Percentiles rank a stretch among this genome's conserved stretches.
Conservation (phyloP, 2,888 invertebrate genomes). For the Sepiola atlantica region DNA sequence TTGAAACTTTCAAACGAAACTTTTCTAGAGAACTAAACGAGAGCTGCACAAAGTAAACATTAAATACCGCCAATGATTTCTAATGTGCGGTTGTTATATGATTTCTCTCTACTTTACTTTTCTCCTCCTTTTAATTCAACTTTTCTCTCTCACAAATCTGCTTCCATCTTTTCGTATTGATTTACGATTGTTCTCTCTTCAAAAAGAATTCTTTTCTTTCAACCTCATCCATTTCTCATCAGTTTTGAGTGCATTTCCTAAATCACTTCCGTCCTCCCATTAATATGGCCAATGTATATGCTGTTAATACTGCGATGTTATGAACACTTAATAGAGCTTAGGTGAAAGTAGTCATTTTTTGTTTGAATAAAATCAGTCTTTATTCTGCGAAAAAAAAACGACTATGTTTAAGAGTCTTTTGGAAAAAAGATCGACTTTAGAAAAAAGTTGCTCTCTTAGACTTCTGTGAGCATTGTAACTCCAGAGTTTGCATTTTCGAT, state of each 20-base stretch:
- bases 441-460: too few relatives aligned
- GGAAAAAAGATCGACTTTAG: too few relatives aligned
- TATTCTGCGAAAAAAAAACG: too few relatives aligned
- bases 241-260: not conserved
- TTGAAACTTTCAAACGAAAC: not conserved
- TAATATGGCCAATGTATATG: not conserved
- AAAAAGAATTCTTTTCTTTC: not conserved
- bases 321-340: not conserved
- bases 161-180: not conserved
- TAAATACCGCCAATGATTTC: not conserved
- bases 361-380: too few relatives aligned
- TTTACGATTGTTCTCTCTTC: not conserved
- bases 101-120: not conserved
- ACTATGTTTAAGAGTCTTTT: too few relatives aligned
- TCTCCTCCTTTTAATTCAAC: not conserved
- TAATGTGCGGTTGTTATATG: not conserved
- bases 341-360: not conserved
- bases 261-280: not conserved
- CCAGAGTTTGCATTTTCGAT: too few relatives aligned
- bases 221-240: not conserved
- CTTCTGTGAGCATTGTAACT: too few relatives aligned
- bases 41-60: not conserved
- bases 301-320: not conserved
- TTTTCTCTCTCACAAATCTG: not conserved
- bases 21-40: not conserved